Conservation (phyloP, 2,888 invertebrate species). For the Ochropacha duplaris region DNA sequence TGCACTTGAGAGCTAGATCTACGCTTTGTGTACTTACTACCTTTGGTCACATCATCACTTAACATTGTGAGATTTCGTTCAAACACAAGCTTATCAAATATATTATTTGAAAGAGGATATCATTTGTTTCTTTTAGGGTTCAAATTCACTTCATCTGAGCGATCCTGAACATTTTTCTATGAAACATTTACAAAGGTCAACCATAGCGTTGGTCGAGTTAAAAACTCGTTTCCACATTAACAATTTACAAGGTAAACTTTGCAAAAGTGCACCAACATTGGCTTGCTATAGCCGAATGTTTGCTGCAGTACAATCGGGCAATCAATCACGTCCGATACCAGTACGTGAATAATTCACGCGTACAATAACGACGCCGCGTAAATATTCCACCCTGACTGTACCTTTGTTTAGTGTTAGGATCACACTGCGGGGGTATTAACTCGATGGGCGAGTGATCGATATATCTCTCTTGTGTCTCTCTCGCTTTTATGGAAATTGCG, state of each 20-base stretch:
- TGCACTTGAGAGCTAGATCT: too few relatives aligned
- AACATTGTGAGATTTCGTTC: too few relatives aligned
- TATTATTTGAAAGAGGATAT: too few relatives aligned
- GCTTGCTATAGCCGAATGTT: background rate
- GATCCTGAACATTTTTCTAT: too few relatives aligned
- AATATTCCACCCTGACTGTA: background rate
- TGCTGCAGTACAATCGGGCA: background rate
- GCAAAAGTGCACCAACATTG: background rate
- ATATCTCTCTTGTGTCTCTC: background rate
- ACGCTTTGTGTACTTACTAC: too few relatives aligned
- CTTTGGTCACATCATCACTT: too few relatives aligned
- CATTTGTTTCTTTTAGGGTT: too few relatives aligned
- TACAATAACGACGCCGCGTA: conserved; percentile 12
- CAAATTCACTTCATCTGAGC: too few relatives aligned
- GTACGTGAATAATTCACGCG: conserved; percentile 16
- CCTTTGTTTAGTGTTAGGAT: background rate
- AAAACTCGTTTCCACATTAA: background rate
- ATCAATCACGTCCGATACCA: background rate
- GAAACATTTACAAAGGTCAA: background rate
- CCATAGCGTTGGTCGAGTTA: background rate
- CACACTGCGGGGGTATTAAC: background rate
- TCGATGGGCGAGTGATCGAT: background rate
- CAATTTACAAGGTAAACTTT: background rate
- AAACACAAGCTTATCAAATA: too few relatives aligned
- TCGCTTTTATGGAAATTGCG: background rate